Evolutionary conservation across 2,797 vertebrate genomes (phyloP).

Genomic region (Naso thynnoides): DNA sequence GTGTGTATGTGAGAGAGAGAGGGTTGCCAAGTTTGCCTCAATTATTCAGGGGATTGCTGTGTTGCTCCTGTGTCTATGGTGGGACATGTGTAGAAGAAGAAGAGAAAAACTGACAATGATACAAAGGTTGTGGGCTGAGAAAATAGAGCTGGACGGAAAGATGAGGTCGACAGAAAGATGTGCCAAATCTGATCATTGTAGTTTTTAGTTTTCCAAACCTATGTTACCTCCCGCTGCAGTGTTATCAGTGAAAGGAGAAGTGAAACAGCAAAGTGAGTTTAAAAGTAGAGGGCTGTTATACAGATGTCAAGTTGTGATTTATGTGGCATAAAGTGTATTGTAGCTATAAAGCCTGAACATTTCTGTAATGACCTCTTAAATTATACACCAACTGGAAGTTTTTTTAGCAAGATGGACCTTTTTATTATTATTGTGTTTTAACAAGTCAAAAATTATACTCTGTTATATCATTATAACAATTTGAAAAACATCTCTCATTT

Average conservation of each 20-base stretch:
- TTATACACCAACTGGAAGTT: neutral
- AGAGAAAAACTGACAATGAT: constrained; percentile 6
- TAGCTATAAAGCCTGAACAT: neutral
- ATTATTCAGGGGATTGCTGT: constrained; percentile 42
- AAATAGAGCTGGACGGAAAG: constrained; percentile 2
- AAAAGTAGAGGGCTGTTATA: neutral
- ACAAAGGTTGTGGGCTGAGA: neutral
- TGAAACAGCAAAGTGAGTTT: neutral
- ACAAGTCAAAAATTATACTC: neutral
- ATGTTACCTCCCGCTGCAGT: constrained; percentile 6
- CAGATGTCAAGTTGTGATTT: neutral
- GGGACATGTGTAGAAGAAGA: constrained; percentile 12
- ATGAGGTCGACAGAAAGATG: constrained; percentile 27
- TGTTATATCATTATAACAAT: neutral
- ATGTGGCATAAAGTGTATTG: neutral
- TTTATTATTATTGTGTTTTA: neutral
- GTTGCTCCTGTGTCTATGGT: constrained; percentile 13
- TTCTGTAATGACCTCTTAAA: neutral
- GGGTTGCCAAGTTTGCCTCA: constrained; percentile 32
- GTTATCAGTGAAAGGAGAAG: neutral
- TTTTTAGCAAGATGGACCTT: neutral
- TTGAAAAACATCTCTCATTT: neutral
- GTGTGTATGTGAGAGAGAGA: constrained; percentile 4
- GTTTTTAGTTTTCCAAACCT: neutral
- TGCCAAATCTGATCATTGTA: constrained; percentile 10